Base-by-base conservation (phyloP, 2,113 vertebrate genomes). In the Menidia beryllina region DNA sequence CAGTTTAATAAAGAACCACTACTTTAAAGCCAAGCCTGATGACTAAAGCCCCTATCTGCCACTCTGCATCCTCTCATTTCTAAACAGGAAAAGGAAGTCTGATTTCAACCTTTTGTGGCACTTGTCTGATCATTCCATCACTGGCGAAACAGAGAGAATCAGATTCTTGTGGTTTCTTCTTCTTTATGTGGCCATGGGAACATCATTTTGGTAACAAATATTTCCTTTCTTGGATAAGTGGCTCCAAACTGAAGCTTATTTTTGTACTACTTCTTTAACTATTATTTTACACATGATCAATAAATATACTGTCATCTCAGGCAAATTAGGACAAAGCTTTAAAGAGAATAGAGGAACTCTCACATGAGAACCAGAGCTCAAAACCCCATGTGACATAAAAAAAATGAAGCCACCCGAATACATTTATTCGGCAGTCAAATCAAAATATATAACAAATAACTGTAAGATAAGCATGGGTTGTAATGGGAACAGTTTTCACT, bases 21-120 rank as follows among this genome's bases (percentile, higher is more conserved):
- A 23, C 68, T 79, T 54, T 69, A 56, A 81, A 79, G 67, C 19
- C n/a, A 4, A 6, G 47, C 27, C 39, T 74, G 63, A 70, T 9
- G 57, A 88, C 83, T 66, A 82, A 82, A 66, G 24, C 0, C 48
- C 41, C 50, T 81, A 85, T 86, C 79, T 59, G 72, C 54, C 21
- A 15, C 41, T 57, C 52, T 53, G 69, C 85, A 84, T 76, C 84
- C 71, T 82, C 60, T 70, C 49, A n/a, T 75, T 80, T 77, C 77
- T 89, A 88, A 86, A 91, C 88, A 90, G 90, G 88, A 91, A 91
- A 65, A 75, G 88, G 88, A 89, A 84, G 82, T 78, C 69, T 43
- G 49, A 88, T 79, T 83, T 55, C 60, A 75, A 77, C 75, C 84
- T 81, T 84, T 86, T 83, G 83, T 72, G 79, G 79, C 55, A 20